A percentile compares a stretch with the other conserved stretches of the same genome.
Conservation (phyloP, 2,797 vertebrate genomes). For the Manis pentadactyla region DNA sequence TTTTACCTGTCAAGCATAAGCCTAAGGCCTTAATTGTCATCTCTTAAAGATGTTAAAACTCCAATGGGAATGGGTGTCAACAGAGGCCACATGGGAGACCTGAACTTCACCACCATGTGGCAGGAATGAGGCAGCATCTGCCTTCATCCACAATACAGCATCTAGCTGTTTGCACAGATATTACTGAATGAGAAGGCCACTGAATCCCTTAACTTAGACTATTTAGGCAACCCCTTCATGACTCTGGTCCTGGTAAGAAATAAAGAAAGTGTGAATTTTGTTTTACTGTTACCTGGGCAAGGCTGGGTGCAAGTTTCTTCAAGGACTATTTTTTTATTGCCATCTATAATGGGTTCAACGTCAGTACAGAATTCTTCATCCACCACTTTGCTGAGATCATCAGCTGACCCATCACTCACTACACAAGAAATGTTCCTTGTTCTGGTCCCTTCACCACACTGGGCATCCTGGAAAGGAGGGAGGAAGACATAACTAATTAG, state of each 20-base stretch:
- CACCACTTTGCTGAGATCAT: constrained; percentile 89
- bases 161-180: neutral
- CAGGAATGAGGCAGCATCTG: neutral
- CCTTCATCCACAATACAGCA: accelerated
- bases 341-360: constrained; percentile 90
- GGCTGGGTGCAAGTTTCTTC: constrained; percentile 95
- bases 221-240: neutral
- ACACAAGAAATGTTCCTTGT: constrained; percentile 95
- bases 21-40: neutral
- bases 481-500: constrained; percentile 70
- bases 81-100: neutral
- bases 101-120: neutral
- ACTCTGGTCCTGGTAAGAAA: neutral
- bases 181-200: neutral
- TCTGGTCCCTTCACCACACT: constrained; percentile 94
- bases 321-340: constrained; percentile 90
- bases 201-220: neutral
- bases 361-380: constrained; percentile 96
- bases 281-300: constrained; percentile 93
- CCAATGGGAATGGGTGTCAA: neutral
- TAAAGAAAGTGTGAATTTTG: neutral
- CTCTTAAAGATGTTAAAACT: neutral
- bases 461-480: constrained; percentile 90
- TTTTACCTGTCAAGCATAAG: neutral
- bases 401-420: constrained; percentile 93